phyloP scores from a whole-genome alignment of 2,113 vertebrate genomes.

The Eulemur macaco region DNA sequence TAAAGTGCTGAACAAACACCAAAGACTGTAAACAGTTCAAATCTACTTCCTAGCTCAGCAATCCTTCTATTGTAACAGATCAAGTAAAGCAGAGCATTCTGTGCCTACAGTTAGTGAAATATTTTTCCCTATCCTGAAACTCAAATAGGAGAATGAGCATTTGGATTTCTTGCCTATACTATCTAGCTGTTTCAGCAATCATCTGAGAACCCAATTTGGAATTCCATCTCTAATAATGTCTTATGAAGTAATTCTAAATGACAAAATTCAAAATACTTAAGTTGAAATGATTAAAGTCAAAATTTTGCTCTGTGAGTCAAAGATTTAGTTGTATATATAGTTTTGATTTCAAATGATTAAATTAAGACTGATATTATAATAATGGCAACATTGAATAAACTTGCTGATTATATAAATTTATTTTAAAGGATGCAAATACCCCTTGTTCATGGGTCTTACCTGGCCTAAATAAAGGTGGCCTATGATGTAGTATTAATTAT shows the following conservation, averaged over 20 bases:
- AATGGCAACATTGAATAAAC: background rate
- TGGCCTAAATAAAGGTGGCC: background rate
- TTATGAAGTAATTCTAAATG: background rate
- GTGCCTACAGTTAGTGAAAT: background rate
- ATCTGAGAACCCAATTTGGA: background rate
- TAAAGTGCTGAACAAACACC: background rate
- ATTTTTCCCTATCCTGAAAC: background rate
- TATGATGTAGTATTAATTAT: background rate
- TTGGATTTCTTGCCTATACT: background rate
- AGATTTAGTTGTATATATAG: background rate
- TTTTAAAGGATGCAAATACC: background rate
- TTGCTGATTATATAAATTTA: background rate
- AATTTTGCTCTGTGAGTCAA: background rate
- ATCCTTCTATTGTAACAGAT: background rate
- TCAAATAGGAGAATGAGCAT: background rate
- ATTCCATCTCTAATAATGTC: conserved; percentile 11
- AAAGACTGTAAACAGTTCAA: background rate
- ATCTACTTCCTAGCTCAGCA: background rate
- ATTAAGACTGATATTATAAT: background rate
- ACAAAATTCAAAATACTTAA: background rate
- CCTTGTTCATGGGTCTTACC: background rate
- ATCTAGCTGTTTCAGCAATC: background rate
- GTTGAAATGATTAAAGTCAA: background rate
- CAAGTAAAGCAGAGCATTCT: background rate
- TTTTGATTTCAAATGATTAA: conserved; percentile 35